Base-by-base conservation (phyloP, 2,113 vertebrate species). In the Oryzias woworae region DNA sequence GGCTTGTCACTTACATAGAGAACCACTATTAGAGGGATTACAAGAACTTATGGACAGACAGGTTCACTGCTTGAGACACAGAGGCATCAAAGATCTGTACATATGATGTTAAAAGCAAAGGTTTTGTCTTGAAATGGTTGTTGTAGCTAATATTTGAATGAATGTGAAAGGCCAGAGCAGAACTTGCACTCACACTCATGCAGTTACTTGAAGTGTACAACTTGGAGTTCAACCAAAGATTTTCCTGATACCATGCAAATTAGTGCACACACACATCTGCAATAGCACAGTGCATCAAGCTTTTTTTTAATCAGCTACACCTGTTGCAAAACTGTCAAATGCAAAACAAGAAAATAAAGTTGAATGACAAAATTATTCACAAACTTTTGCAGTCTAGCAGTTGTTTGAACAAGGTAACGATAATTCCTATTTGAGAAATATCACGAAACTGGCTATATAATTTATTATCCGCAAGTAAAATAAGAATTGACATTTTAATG, bases 1-100 rank as follows among this genome's bases (percentile, higher is more conserved):
- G 87, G 73, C 75, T 71, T 76, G 78, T 80, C 82, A 78, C 68
- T 82, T 69, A 64, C 80, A 87, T 69, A 60, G 53, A 76, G 52
- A 22, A 7, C 10, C 71, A 77, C 82, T 82, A 86, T 80, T 73
- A 85, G 62, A 76, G 12, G 80, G 75, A 75, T 78, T 77, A 66
- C 56, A 42, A 47, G 65, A 8, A 54, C 66, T 86, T 78, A 86
- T 36, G 68, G 85, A 86, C 75, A 64, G 85, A 82, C 75, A 55
- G 69, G 62, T 81, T 81, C 56, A 36, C 59, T 14, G 71, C 83
- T 79, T 57, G 64, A 4, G 77, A 81, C 57, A 16, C 36, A 36
- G 54, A 76, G 64, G 66, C 47, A 69, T 70, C 53, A 53, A 26
- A 54, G 46, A 52, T 53, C 66, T 62, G 31, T 17, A 42, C 10